Evolutionary conservation across 2,113 vertebrate genomes (phyloP), one percentile per base, ranked within the genome.

Genomic region (Xenopus borealis): DNA sequence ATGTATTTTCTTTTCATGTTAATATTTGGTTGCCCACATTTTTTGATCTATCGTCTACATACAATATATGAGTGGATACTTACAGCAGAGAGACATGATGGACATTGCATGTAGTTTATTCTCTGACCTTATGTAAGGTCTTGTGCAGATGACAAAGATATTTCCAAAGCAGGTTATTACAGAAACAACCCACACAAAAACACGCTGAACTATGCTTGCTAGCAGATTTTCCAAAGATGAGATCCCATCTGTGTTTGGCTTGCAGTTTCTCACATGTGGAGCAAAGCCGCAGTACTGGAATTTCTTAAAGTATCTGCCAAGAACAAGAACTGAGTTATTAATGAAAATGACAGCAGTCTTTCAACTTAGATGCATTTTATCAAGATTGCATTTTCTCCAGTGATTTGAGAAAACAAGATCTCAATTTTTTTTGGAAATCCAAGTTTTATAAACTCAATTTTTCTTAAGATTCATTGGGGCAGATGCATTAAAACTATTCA

Each of bases 171-270:
- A 99, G 17, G 95, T 99, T 72, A 96, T 86, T 74, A 92, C 89
- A 45, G 97, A 98, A 14, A 99, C 95, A n/a, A 98, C 95, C 96
- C 97, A 99, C 72, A 99, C 94, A 30, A 98, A 99, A 45, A 98
- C 94, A 80, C 96, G 93, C 84, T 98, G 94, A 70, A 98, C 90
- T 66, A 97, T 89, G 85, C 93, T 99, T 30, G 97, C 96, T 83
- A 99, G 85, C 68, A 98, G 93, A 40, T 99, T 91, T 83, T 99
- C 96, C 0, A 99, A 89, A 44, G 97, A 98, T 0, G 96, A 98
- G 80, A 99, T 97, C 71, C 97, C 97, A 30, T 99, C 97, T 0
- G 95, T 98, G 85, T 98, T 99, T 58, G 96, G 96, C 70, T 98
- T 99, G 80, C 97, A 99, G 86, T 94, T 98, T 62, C 96, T 95